These are phyloP conservation scores for Apocrypta bakeri DNA, from an alignment of 1,140 invertebrate genomes.

Conservation along the genomic window DNA sequence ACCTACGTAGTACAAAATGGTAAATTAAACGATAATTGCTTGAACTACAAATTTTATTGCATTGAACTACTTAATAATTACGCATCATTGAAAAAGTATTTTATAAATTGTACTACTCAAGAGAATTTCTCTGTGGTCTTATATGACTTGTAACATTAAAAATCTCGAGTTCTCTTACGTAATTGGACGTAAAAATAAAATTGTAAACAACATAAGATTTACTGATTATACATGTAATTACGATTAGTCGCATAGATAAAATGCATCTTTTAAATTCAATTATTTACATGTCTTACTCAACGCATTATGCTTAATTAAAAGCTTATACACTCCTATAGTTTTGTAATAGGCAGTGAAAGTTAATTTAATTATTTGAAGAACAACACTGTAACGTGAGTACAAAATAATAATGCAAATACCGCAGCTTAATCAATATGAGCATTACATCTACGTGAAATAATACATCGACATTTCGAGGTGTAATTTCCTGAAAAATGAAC, in stretches of 20 bases:
- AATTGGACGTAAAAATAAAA: background rate
- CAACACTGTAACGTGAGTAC: background rate
- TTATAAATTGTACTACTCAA: no score
- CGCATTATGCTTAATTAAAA: background rate
- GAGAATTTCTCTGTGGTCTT: no score
- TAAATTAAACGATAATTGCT: no score
- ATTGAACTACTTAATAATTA: background rate
- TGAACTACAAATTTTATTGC: no score
- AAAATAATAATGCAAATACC: no score
- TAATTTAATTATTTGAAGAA: background rate
- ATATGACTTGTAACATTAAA: no score
- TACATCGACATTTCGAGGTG: no score
- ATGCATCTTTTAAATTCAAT: background rate
- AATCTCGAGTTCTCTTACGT: background rate
- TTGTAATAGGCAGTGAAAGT: background rate
- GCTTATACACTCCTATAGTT: background rate
- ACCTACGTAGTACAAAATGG: no score
- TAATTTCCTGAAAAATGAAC: no score
- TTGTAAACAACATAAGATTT: background rate
- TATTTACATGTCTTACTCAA: background rate
- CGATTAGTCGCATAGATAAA: background rate
- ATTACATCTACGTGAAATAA: no score
- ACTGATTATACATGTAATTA: background rate
- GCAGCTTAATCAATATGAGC: no score
- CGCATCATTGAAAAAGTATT: background rate